Base-by-base conservation (phyloP, 2,888 invertebrate species). In the Drosophila ezoana region DNA sequence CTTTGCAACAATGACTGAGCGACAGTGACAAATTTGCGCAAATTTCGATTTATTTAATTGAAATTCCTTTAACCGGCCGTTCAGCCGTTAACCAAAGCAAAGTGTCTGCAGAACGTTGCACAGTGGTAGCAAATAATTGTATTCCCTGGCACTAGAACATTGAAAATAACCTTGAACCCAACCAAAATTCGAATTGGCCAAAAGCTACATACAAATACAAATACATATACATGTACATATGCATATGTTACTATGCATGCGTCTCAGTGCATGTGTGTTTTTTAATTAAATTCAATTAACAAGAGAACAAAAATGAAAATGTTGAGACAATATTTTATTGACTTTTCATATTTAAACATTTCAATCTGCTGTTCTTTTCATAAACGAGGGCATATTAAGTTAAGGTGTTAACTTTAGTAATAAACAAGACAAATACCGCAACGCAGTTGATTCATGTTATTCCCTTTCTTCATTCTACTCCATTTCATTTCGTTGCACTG, bases 31-130 rank as follows among this genome's bases (percentile, higher is more conserved):
- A 72, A 65, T 82, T 80, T 63, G 82, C 70, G 61, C 67, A 66
- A 76, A 66, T 64, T 77, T 78, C 56, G 54, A 47, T 80, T 78
- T 51, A 82, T 80, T 81, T 71, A 71, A 80, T 76, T 82, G 53
- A 82, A 81, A 78, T 82, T 70, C 72, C 69, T 74, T 79, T 81
- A 70, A 71, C 53, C 65, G 59, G 58, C 13, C 44, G 18, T 28
- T 18, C 59, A 38, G 52, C 54, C 47, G 56, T 57, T 67, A 56
- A 57, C 48, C 43, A 28, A 8, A 28, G 1, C 51, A 71, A 59
- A 49, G 59, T 45, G 32, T 56, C 53, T 62, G 63, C 72, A 75
- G 40, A 61, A 45, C 37, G 11, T 20, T 43, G 60, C 57, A 74
- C 74, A 74, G 44, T 71, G 74, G 53, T 40, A 10, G 8, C 9